Conservation (phyloP, 2,113 vertebrate genomes). For the Petromus typicus region DNA sequence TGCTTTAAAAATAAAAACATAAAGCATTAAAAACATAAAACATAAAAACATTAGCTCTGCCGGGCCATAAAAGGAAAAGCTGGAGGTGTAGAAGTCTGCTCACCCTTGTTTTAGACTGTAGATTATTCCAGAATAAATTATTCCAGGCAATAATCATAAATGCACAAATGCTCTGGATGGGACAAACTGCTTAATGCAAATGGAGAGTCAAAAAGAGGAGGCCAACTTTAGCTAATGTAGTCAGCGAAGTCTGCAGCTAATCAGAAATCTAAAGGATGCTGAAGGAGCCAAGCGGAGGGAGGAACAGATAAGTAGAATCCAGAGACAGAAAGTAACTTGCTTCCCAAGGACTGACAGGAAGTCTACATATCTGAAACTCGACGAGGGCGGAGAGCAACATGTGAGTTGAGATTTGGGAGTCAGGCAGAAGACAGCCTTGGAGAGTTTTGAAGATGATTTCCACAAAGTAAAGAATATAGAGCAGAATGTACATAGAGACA, state of each 20-base stretch:
- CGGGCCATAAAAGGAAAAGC: neutral
- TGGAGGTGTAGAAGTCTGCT: neutral
- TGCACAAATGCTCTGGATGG: neutral
- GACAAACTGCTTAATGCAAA: neutral
- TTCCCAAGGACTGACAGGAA: neutral
- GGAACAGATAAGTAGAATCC: neutral
- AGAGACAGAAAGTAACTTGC: neutral
- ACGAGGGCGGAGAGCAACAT: neutral
- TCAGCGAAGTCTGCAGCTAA: neutral
- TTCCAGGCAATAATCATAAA: neutral
- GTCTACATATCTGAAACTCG: neutral
- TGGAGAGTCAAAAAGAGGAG: neutral
- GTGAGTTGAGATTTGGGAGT: neutral
- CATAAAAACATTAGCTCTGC: neutral
- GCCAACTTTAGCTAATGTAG: neutral
- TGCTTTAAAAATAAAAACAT: neutral
- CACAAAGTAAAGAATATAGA: neutral
- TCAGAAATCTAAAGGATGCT: neutral
- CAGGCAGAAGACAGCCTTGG: neutral
- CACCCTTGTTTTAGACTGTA: neutral
- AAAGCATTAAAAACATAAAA: constrained; percentile 26
- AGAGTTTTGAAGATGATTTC: neutral
- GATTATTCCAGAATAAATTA: neutral
- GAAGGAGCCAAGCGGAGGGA: neutral
- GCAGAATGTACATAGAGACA: neutral